phyloP scores from a whole-genome alignment of 2,888 invertebrate species.

The Drepana falcataria region DNA sequence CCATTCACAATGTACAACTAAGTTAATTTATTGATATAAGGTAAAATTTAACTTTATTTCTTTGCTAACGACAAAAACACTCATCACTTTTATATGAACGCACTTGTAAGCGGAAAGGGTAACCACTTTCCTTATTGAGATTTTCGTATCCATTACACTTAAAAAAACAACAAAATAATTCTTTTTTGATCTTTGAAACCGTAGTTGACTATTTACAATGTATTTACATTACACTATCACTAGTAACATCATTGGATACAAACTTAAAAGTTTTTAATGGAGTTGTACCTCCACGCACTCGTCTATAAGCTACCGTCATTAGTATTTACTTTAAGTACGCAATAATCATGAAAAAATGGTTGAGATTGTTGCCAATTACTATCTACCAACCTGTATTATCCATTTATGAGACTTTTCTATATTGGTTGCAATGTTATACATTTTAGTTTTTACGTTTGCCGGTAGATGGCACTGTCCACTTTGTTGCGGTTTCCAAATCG shows the following conservation, averaged over 20 bases:
- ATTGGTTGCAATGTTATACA: too few species aligned
- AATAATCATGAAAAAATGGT: too few species aligned
- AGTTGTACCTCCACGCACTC: too few species aligned
- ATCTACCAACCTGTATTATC: too few species aligned
- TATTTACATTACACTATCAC: conserved; percentile 22
- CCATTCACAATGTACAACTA: conserved; percentile 65
- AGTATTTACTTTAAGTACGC: too few species aligned
- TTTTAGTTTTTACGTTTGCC: too few species aligned
- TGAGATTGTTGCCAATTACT: too few species aligned
- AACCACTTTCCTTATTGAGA: conserved; percentile 13
- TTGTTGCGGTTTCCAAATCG: too few species aligned
- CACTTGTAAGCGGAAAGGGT: conserved; percentile 12
- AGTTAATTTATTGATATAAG: conserved; percentile 20
- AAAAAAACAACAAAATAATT: conserved; percentile 10
- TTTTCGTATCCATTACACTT: conserved; percentile 9
- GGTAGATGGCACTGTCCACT: too few species aligned
- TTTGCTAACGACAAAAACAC: conserved; percentile 28
- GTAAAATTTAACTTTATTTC: conserved; percentile 35
- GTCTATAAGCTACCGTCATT: too few species aligned
- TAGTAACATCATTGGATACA: conserved; percentile 6
- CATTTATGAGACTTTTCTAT: too few species aligned
- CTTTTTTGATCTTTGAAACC: conserved; percentile 8
- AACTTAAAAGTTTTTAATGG: not conserved
- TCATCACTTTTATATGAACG: conserved; percentile 1
- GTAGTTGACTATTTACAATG: conserved; percentile 26